These are phyloP conservation scores for Loripinus fragilis DNA, from an alignment of 2,888 invertebrate species.

Conservation along the genomic window DNA sequence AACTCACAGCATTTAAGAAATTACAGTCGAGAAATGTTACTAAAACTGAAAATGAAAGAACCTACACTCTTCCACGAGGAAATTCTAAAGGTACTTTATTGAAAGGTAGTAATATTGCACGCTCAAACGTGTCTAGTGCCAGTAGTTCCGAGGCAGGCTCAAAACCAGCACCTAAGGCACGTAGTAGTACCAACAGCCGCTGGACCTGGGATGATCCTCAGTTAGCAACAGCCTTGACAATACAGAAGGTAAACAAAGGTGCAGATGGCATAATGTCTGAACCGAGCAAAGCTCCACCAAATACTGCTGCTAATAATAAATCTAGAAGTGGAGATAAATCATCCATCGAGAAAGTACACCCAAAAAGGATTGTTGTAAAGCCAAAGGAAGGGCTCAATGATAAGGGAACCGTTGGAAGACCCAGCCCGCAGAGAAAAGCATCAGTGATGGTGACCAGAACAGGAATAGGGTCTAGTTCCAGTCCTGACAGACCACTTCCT, in stretches of 20 bases:
- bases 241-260: neutral
- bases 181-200: neutral
- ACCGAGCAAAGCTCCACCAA: neutral
- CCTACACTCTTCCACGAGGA: neutral
- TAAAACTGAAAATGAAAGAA: neutral
- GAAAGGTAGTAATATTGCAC: conserved; percentile 4
- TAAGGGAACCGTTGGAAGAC: neutral
- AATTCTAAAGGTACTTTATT: neutral
- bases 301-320: neutral
- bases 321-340: neutral
- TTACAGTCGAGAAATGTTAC: neutral
- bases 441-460: conserved; percentile 38
- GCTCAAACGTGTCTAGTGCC: neutral
- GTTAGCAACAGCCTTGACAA: neutral
- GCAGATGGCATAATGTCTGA: neutral
- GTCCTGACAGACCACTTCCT: conserved; percentile 30
- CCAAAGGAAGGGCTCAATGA: neutral
- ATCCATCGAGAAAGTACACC: neutral
- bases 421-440: neutral
- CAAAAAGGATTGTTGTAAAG: conserved; percentile 17
- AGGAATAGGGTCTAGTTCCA: conserved; percentile 13
- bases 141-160: neutral
- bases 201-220: conserved; percentile 12
- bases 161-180: neutral
- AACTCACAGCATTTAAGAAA: neutral